Base-by-base conservation (phyloP, 1,140 invertebrate species). In the Armadillidium nasatum region DNA sequence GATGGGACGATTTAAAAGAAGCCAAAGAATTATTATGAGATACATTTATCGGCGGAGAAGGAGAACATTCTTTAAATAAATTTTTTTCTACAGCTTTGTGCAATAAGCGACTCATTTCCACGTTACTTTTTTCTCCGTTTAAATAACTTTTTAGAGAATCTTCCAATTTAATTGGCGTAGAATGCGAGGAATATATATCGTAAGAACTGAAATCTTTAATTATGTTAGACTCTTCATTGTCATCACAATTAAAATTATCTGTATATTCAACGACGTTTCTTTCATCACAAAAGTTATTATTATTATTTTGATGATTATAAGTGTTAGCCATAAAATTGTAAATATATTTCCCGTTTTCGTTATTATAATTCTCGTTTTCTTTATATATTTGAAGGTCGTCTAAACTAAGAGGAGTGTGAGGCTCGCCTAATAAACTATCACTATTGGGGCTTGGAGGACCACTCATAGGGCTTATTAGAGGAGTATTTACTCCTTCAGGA, bases 401-500 rank as follows among this genome's bases (percentile, higher is more conserved):
- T 45, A 78, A 44, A 21, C 71, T 78, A 9, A 78, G 45, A 7
- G 77, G 77, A 10, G 77, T 78, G 23, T 71, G 72, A 33, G 77
- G 71, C 23, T 78, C 74, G 10, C 69, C 77, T 4, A 78, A 72
- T 4, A 78, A 54, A 43, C 77, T 78, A 45, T 78, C 77, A 44
- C 77, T 78, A 50, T 71, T 66, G 13, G 77, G 74, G 9, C 74
- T 76, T 54, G 75, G 74, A 4, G 77, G 77, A 46, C 77, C 77
- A 66, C 77, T 78, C 13, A 78, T 72, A 7, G 77, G 77, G 22
- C 77, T 78, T 43, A 78, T 67, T 15, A 78, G 44, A n/a, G 77
- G 77, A 10, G 74, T 78, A 22, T 54, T 78, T 50, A 78, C 68
- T 67, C 77, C 77, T 43, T 78, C 77, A 13, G 77, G 77, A 78